Conservation (phyloP, 2,113 vertebrate species). For the Triplophysa tibetana region DNA sequence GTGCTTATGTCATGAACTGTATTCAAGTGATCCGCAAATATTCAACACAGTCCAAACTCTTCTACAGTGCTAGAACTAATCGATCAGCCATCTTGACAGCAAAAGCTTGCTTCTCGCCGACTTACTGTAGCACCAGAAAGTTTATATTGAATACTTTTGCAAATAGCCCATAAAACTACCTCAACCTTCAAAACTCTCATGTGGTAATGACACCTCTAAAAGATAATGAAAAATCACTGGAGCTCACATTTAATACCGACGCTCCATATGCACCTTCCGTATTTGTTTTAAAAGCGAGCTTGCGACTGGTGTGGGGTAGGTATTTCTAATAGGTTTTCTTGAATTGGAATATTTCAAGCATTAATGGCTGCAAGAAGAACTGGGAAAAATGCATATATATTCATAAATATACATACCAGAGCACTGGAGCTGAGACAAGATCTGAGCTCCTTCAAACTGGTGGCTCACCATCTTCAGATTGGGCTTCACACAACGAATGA, state of each 20-base stretch:
- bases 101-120: neutral
- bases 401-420: slow-evolving; percentile 78
- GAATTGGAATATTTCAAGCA: slow-evolving; percentile 38
- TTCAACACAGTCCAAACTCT: neutral
- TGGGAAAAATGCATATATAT: neutral
- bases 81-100: neutral
- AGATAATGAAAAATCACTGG: slow-evolving; percentile 46
- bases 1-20: neutral
- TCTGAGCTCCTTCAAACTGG: slow-evolving; percentile 95
- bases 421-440: slow-evolving; percentile 97
- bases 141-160: slow-evolving; percentile 10
- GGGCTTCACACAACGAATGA: slow-evolving; percentile 97
- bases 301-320: slow-evolving; percentile 18
- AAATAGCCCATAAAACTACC: slow-evolving; percentile 23
- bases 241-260: slow-evolving; percentile 39
- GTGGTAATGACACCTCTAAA: slow-evolving; percentile 20
- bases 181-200: slow-evolving; percentile 30
- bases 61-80: neutral
- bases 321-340: slow-evolving; percentile 25
- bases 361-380: neutral
- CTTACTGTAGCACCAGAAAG: neutral
- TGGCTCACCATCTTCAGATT: slow-evolving; percentile 99
- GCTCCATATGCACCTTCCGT: slow-evolving; percentile 8
- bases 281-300: slow-evolving; percentile 23
- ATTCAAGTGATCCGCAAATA: neutral